Base-by-base conservation (phyloP, 2,888 invertebrate genomes). In the Tortricodes alternella region DNA sequence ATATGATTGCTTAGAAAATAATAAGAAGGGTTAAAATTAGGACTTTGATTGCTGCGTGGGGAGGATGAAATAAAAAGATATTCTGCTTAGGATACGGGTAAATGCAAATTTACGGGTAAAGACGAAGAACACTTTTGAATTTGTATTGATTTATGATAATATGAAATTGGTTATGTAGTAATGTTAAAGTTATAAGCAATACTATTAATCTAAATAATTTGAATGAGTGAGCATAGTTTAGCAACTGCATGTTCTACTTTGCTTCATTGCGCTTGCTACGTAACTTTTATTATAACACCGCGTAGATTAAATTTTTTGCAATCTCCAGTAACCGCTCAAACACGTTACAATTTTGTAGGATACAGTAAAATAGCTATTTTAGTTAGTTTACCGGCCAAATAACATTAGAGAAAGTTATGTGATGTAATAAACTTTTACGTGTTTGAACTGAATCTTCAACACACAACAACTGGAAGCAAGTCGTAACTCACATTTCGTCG, bases 401-500 rank as follows among this genome's bases (percentile, higher is more conserved):
- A 70, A 67, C 67, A 68, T 65, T 61, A 66, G 70, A 70, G 70
- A 72, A 73, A 68, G 67, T 69, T 63, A 61, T 58, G 66, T 80
- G 65, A 77, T 72, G 71, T 70, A 75, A 80, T 74, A 74, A 71
- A 65, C 58, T 61, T 73, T 71, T 67, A 74, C 65, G 65, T 64
- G 66, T 70, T 71, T 73, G 63, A 62, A 67, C 71, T 69, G 68
- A 64, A 68, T 70, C 57, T 65, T 55, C 27, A 58, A 49, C 57
- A 50, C 46, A 55, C 53, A 68, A 65, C 60, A 66, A 66, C 69
- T 70, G 66, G 65, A 59, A 57, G 58, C 61, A 49, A 39, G 59
- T 55, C 62, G 60, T 63, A 64, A 63, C 58, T 63, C 63, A 60
- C 41, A 60, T 48, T 19, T 8, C 19, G 60, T 66, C 60, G 58